Evolutionary conservation across 2,113 vertebrate genomes (phyloP).

Genomic region (Chaetops frenatus): DNA sequence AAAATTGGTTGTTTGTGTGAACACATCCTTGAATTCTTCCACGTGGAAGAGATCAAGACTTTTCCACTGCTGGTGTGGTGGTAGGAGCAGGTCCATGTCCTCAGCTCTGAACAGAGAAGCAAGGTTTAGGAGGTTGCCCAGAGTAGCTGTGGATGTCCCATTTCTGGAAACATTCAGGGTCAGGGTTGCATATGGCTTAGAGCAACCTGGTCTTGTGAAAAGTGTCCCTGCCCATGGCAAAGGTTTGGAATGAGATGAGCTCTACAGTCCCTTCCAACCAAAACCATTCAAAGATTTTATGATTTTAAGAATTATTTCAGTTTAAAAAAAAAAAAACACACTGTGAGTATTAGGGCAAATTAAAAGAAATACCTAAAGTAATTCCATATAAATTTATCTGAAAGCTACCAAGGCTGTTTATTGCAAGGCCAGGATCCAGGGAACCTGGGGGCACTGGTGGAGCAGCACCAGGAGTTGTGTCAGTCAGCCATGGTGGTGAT

Average conservation of each 20-base stretch:
- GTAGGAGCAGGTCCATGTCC: background rate
- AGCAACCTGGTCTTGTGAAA: background rate
- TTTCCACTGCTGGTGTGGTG: rapidly evolving
- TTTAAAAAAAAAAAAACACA: background rate
- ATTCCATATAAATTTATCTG: background rate
- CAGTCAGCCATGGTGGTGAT: rapidly evolving
- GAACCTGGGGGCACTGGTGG: background rate
- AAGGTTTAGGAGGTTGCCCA: background rate
- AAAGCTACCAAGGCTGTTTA: background rate
- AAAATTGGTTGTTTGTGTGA: background rate
- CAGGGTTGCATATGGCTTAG: background rate
- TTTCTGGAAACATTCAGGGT: background rate
- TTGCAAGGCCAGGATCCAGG: background rate
- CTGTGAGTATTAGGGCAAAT: background rate
- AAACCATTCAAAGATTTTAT: background rate
- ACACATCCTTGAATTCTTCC: background rate
- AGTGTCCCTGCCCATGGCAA: background rate
- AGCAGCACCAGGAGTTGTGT: background rate
- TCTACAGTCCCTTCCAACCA: background rate
- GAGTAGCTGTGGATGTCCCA: background rate
- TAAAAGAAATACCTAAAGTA: background rate
- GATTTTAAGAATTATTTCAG: background rate
- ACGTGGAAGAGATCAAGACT: background rate
- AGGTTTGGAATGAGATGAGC: background rate
- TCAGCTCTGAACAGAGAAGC: background rate